Evolutionary conservation across 2,113 vertebrate genomes (phyloP).

Genomic region (Strix aluco): DNA sequence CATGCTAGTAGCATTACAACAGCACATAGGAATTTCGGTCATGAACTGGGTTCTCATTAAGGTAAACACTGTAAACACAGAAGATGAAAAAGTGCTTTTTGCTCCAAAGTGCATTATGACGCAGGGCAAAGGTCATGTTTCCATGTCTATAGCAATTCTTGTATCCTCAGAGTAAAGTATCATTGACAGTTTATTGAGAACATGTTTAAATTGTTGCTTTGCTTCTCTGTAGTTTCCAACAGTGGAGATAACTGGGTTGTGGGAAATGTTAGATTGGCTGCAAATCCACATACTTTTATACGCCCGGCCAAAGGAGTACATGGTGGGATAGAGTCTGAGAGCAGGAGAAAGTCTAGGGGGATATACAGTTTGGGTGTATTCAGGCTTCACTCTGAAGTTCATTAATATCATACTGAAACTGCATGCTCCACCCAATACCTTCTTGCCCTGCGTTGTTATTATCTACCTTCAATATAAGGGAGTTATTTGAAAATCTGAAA

Average conservation of each 20-base stretch:
- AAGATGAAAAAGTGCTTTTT: not conserved
- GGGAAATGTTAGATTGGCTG: not conserved
- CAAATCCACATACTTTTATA: not conserved
- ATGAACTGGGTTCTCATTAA: not conserved
- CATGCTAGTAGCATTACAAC: not conserved
- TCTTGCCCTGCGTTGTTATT: not conserved
- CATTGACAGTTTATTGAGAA: conserved; percentile 22
- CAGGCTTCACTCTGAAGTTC: not conserved
- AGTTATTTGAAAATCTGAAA: not conserved
- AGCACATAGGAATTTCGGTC: not conserved
- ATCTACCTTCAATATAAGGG: not conserved
- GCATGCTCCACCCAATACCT: not conserved
- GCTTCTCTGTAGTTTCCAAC: not conserved
- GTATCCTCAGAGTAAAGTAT: not conserved
- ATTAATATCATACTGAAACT: not conserved
- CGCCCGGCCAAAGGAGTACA: not conserved
- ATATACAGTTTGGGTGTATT: not conserved
- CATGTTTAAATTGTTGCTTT: not conserved
- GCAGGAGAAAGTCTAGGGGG: not conserved
- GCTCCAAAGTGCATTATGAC: not conserved
- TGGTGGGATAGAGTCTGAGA: not conserved
- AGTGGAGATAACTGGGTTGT: not conserved
- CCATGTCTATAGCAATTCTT: not conserved
- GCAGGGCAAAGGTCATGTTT: not conserved
- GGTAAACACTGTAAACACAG: not conserved